phyloP scores from a whole-genome alignment of 2,113 vertebrate genomes.

The Plecturocebus donacophilus region DNA sequence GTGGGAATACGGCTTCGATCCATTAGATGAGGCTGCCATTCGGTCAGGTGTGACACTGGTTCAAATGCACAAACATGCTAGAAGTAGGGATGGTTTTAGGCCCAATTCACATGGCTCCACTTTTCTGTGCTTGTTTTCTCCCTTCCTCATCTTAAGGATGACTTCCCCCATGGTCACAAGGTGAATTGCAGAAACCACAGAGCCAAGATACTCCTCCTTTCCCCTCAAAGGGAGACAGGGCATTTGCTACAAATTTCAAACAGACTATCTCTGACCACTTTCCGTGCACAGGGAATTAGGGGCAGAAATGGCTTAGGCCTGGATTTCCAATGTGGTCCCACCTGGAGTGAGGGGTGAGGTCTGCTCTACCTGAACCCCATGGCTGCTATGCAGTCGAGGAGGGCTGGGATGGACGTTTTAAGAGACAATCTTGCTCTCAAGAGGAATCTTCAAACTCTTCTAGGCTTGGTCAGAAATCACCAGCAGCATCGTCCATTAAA shows the following conservation, averaged over 20 bases:
- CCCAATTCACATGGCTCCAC: background rate
- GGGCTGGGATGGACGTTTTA: background rate
- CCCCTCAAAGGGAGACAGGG: background rate
- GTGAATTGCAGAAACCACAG: background rate
- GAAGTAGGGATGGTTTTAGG: background rate
- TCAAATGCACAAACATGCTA: background rate
- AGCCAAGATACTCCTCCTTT: background rate
- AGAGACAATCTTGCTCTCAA: background rate
- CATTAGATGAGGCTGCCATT: too few relatives aligned
- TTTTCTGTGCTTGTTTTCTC: background rate
- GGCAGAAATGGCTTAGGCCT: background rate
- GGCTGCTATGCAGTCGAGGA: rapidly evolving
- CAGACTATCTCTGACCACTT: background rate
- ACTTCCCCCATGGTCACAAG: constrained; percentile 38
- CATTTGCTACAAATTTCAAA: background rate
- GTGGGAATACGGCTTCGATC: background rate
- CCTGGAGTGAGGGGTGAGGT: background rate
- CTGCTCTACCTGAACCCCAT: background rate
- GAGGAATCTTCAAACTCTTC: background rate
- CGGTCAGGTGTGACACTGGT: background rate
- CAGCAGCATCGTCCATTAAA: background rate
- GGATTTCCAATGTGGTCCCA: background rate
- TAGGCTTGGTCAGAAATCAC: background rate
- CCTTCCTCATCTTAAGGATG: background rate
- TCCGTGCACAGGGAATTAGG: too few relatives aligned